These are phyloP conservation scores for Harlomillsia oculata DNA, from an alignment of 1,140 invertebrate genomes.

Conservation along the genomic window DNA sequence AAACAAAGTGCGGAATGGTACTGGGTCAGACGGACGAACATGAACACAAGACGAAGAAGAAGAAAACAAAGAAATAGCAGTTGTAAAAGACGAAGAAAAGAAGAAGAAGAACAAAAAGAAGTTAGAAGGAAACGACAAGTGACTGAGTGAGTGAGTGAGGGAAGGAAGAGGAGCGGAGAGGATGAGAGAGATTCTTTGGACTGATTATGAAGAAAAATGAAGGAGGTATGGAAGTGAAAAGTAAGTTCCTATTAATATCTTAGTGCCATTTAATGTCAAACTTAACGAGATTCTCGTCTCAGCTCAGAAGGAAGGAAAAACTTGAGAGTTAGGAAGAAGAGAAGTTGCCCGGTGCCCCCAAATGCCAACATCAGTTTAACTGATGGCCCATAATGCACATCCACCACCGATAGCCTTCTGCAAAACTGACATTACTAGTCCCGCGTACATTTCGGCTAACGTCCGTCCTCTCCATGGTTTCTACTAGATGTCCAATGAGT, in stretches of 20 bases:
- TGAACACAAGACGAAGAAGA: constrained; percentile 2
- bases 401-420: too few species aligned
- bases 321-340: constrained; percentile 3
- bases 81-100: constrained; percentile 2
- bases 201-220: constrained; percentile 17
- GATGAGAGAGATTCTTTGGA: background rate
- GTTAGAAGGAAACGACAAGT: background rate
- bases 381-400: constrained; percentile 13
- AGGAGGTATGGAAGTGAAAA: constrained; percentile 16
- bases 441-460: too few species aligned
- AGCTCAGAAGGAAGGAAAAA: background rate
- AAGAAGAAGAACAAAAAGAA: background rate
- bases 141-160: background rate
- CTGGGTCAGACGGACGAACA: too few species aligned
- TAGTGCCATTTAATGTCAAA: constrained; percentile 18
- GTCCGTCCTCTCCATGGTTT: too few species aligned
- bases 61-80: constrained; percentile 1
- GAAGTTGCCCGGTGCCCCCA: background rate
- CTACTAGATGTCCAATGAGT: too few species aligned
- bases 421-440: too few species aligned
- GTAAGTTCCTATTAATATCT: constrained; percentile 25
- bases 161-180: background rate
- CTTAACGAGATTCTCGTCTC: constrained; percentile 10
- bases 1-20: too few species aligned
- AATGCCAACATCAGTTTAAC: constrained; percentile 15